Percentiles rank a stretch among this genome's conserved stretches.
phyloP scores from a whole-genome alignment of 2,113 vertebrate genomes.

The Pseudonaja textilis region DNA sequence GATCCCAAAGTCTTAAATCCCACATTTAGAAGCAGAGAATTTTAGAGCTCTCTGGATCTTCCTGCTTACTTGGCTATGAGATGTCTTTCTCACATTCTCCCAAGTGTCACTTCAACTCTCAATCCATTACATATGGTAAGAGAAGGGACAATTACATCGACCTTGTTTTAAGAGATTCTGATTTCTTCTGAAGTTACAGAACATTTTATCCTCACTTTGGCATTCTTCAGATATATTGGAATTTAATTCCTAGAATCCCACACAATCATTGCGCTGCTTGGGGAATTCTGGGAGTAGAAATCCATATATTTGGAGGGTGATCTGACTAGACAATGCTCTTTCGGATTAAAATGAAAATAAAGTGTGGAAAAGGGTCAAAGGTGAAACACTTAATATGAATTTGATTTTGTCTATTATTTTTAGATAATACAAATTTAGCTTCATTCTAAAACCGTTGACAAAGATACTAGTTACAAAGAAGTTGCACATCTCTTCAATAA shows the following conservation, averaged over 20 bases:
- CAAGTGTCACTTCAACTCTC: background rate
- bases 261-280: background rate
- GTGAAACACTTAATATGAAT: background rate
- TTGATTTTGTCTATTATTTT: background rate
- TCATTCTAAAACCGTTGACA: background rate
- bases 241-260: background rate
- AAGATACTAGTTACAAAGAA: background rate
- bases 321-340: background rate
- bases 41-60: background rate
- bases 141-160: background rate
- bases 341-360: background rate
- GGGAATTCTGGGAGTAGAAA: background rate
- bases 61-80: background rate
- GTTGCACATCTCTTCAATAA: background rate
- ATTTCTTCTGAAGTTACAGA: background rate
- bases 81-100: background rate
- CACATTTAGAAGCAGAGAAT: background rate
- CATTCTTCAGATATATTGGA: background rate
- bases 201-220: background rate
- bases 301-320: background rate
- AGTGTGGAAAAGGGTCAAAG: background rate
- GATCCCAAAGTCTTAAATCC: background rate
- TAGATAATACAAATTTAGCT: background rate
- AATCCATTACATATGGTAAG: background rate
- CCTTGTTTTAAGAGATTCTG: background rate